Evolutionary conservation across 2,113 vertebrate species (phyloP).

Genomic region (Sorex fumeus): DNA sequence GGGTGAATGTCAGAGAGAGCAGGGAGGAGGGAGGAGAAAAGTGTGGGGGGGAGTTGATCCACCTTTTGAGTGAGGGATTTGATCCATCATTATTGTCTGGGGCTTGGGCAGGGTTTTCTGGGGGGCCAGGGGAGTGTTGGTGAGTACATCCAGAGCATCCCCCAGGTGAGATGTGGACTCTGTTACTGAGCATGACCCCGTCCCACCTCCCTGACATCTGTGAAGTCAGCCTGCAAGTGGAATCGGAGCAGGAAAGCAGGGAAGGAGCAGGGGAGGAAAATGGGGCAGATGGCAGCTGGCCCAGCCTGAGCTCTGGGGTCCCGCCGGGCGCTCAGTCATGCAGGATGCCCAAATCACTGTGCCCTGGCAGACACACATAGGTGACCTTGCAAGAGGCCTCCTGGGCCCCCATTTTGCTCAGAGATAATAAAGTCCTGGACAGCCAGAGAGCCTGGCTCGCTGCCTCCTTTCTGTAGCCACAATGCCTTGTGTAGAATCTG

Average conservation of each 20-base stretch:
- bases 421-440: neutral
- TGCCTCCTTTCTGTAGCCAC: neutral
- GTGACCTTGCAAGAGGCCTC: neutral
- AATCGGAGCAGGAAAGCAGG: neutral
- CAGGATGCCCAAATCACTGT: neutral
- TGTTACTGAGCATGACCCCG: too few relatives aligned
- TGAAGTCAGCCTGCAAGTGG: constrained; percentile 55
- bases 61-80: constrained; percentile 38
- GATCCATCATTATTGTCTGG: constrained; percentile 61
- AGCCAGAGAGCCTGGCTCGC: neutral
- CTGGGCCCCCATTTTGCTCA: constrained; percentile 5
- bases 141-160: too few relatives aligned
- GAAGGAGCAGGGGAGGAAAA: constrained; percentile 30
- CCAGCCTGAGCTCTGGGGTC: neutral
- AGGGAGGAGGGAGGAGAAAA: neutral
- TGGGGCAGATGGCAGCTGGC: neutral
- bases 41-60: neutral
- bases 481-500: neutral
- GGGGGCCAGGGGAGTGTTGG: too few relatives aligned
- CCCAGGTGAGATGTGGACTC: too few relatives aligned
- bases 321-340: neutral
- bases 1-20: neutral
- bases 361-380: neutral
- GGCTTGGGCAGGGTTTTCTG: too few relatives aligned
- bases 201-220: too few relatives aligned